A percentile compares a stretch with the other conserved stretches of the same genome.
These are phyloP conservation scores for Hipposideros armiger DNA, from an alignment of 2,113 vertebrate genomes.

Conservation along the genomic window DNA sequence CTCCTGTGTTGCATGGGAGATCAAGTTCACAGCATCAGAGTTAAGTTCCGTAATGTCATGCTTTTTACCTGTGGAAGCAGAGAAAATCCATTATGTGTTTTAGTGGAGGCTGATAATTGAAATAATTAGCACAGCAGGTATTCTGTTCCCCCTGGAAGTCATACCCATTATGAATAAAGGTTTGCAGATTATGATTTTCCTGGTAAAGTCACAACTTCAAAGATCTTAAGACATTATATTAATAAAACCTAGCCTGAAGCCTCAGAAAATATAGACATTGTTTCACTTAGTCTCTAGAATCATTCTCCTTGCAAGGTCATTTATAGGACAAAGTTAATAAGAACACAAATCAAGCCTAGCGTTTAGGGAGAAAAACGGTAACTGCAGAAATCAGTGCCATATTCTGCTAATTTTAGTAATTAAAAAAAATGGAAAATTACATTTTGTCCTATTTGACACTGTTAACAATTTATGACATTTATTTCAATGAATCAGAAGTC, in stretches of 20 bases:
- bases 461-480: constrained; percentile 88
- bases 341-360: constrained; percentile 92
- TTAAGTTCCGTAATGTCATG: constrained; percentile 92
- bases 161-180: constrained; percentile 98
- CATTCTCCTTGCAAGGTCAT: constrained; percentile 95
- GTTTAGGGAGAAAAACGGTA: constrained; percentile 84
- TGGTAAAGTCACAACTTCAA: constrained; percentile 99
- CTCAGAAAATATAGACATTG: constrained; percentile 95
- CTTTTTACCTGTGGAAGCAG: constrained; percentile 94
- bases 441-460: constrained; percentile 87
- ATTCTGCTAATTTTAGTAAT: constrained; percentile 91
- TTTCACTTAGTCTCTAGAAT: constrained; percentile 93
- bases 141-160: constrained; percentile 97
- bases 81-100: constrained; percentile 96
- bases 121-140: constrained; percentile 99
- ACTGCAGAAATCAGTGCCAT: constrained; percentile 87
- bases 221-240: constrained; percentile 97
- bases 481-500: constrained; percentile 74
- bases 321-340: constrained; percentile 96
- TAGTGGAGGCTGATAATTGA: constrained; percentile 95
- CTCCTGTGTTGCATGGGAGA: constrained; percentile 95
- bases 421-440: constrained; percentile 89
- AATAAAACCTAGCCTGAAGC: constrained; percentile 97
- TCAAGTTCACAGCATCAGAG: constrained; percentile 93
- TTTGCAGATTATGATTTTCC: constrained; percentile 99